Base-by-base conservation (phyloP, 1,140 invertebrate species). In the Agrilus planipennis region DNA sequence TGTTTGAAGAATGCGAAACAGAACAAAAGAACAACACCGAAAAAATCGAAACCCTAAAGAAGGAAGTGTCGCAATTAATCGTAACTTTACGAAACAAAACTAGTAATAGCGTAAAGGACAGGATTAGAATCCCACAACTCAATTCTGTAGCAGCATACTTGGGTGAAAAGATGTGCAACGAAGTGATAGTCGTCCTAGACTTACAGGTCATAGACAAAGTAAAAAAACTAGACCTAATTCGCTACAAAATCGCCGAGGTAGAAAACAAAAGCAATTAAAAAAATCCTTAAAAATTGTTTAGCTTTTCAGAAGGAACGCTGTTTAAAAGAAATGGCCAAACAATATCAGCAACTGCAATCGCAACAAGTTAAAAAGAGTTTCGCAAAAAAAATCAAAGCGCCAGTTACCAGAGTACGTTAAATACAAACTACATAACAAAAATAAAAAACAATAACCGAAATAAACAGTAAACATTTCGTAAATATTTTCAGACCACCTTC, bases 1-100 rank as follows among this genome's bases (percentile, higher is more conserved):
- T 80, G 47, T 83, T 77, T 45, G 83, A 85, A 60, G 81, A 84
- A 58, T 81, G 76, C 51, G 80, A 84, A 52, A 69, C 74, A 5
- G 80, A 80, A 54, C 78, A 75, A 50, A 76, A 75, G 47, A 71
- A 75, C 42, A 82, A 84, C 53, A 64, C 63, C 34, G 77, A 85
- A 34, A 71, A 75, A 39, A 82, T 87, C 35, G 54, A 67, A 17
- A 64, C 70, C 1, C 54, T 87, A n/a, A 86, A 85, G 54, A 81
- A 76, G 47, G 77, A 82, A 49, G 73, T 85, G 11, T 76, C 75
- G 47, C 62, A 76, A 37, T 49, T 82, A 34, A 68, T 76, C 14
- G 38, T 64, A 1, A 67, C 73, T 51, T 69, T 80, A 39, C 68
- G 74, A 38, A 70, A 70, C 49, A 68, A 70, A 43, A 71, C 70